Percentiles rank a stretch among this genome's conserved stretches.
Conservation (phyloP, 2,113 vertebrate species). For the Euleptes europaea region DNA sequence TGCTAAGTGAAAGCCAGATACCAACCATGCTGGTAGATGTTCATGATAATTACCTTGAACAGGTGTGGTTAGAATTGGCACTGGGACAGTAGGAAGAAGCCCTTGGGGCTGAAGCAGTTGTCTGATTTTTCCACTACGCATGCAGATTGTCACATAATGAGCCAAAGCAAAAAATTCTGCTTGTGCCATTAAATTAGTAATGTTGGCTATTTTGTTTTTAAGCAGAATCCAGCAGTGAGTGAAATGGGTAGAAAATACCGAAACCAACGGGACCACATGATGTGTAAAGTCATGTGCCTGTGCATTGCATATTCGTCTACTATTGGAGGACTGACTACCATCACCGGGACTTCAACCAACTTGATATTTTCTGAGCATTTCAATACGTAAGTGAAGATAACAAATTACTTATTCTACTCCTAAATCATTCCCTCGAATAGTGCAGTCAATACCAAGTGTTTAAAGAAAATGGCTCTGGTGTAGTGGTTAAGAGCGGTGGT, state of each 20-base stretch:
- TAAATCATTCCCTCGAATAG: not conserved
- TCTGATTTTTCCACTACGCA: not conserved
- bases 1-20: not conserved
- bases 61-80: not conserved
- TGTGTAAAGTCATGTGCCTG: slow-evolving; percentile 89
- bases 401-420: slow-evolving; percentile 3
- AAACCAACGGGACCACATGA: slow-evolving; percentile 74
- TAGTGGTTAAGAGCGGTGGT: too few species aligned
- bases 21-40: not conserved
- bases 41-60: not conserved
- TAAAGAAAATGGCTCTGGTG: too few species aligned
- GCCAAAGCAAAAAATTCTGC: too few species aligned
- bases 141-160: not conserved
- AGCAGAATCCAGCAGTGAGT: slow-evolving; percentile 58
- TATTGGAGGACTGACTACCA: slow-evolving; percentile 89
- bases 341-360: slow-evolving; percentile 92
- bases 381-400: slow-evolving; percentile 78
- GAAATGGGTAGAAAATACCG: slow-evolving; percentile 61
- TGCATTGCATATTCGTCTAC: slow-evolving; percentile 88
- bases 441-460: too few species aligned
- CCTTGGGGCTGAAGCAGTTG: not conserved
- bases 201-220: slow-evolving; percentile 26
- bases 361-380: slow-evolving; percentile 91
- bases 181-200: not conserved
- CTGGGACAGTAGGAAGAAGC: not conserved